Evolutionary conservation across 1,140 invertebrate genomes (phyloP).

Genomic region (Trichoplusia ni): DNA sequence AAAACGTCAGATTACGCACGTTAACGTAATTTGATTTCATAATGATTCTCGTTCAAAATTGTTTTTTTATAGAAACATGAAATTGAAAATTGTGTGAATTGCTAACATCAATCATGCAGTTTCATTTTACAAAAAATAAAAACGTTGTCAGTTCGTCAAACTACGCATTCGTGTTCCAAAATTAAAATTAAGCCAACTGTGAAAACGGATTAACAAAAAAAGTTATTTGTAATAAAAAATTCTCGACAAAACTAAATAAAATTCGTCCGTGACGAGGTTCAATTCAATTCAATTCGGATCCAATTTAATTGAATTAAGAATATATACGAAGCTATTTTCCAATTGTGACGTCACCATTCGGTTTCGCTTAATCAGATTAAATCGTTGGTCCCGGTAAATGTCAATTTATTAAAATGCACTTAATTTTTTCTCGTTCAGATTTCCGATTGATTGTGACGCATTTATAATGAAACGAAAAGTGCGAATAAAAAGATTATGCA

Average conservation of each 20-base stretch:
- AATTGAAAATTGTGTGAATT: no score
- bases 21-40: no score
- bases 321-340: conserved; percentile 59
- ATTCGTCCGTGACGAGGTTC: conserved; percentile 47
- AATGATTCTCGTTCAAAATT: no score
- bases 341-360: conserved; percentile 44
- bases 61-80: no score
- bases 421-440: background rate
- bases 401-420: conserved; percentile 13
- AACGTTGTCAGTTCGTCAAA: background rate
- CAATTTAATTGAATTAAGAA: conserved; percentile 66
- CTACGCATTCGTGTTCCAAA: conserved; percentile 9
- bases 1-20: no score
- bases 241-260: conserved; percentile 48
- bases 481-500: no score
- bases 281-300: conserved; percentile 46
- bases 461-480: background rate
- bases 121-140: background rate
- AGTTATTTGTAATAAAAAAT: conserved; percentile 39
- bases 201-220: conserved; percentile 39
- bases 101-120: no score
- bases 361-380: conserved; percentile 60
- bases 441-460: conserved; percentile 4
- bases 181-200: conserved; percentile 37
- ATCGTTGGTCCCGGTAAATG: conserved; percentile 46